phyloP scores from a whole-genome alignment of 2,797 vertebrate genomes.

The Eulemur coronatus region DNA sequence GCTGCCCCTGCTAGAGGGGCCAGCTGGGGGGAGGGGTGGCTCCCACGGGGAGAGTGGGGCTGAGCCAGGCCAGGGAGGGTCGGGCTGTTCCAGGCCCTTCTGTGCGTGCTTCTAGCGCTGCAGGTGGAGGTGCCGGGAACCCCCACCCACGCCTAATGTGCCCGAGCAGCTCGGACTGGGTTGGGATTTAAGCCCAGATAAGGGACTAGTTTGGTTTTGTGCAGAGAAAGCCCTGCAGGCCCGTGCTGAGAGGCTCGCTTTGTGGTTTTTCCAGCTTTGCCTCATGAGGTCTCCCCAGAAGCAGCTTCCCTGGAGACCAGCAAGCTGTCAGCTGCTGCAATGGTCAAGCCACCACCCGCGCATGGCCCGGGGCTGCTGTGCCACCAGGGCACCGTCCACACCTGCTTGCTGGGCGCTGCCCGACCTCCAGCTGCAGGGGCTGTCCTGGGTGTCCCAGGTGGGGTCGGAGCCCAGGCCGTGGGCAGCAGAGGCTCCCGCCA shows the following conservation, averaged over 20 bases:
- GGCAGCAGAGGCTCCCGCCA: background rate
- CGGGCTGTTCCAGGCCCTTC: background rate
- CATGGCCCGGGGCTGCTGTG: background rate
- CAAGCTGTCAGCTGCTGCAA: background rate
- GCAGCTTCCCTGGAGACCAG: background rate
- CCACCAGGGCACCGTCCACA: too few species aligned
- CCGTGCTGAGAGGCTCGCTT: fast-evolving
- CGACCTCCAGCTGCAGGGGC: background rate
- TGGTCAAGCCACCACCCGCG: fast-evolving
- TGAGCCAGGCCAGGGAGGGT: background rate
- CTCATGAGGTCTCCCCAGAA: background rate
- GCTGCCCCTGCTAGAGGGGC: background rate
- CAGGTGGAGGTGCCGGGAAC: background rate
- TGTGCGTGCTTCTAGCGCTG: fast-evolving
- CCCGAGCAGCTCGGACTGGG: fast-evolving
- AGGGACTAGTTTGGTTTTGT: fast-evolving
- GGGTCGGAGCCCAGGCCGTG: fast-evolving
- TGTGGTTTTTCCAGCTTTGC: background rate
- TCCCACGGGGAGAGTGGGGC: too few species aligned
- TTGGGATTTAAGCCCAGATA: background rate
- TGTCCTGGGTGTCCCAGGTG: background rate
- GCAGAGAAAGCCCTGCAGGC: background rate
- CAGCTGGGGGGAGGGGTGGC: background rate
- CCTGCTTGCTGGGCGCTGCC: background rate
- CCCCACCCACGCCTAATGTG: fast-evolving